phyloP scores from a whole-genome alignment of 1,140 invertebrate species.

The Nautilus pompilius region DNA sequence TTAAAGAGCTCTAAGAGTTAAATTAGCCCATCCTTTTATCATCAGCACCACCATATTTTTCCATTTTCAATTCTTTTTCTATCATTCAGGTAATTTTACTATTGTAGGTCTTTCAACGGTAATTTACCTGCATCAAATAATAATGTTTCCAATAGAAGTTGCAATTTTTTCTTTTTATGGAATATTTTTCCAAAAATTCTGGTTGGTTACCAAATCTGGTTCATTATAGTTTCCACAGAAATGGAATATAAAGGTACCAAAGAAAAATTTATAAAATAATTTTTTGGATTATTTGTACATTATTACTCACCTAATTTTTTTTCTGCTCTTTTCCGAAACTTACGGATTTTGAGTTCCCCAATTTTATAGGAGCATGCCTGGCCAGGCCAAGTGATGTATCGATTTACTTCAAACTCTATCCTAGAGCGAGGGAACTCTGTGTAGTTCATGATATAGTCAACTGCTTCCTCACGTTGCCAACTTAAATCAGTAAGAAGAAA shows the following conservation, averaged over 20 bases:
- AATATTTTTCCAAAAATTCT: no score
- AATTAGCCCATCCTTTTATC: no score
- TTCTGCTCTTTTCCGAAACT: slow-evolving; percentile 45
- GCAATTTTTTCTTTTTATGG: no score
- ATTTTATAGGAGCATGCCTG: slow-evolving; percentile 56
- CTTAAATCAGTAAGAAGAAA: no score
- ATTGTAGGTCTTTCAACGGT: no score
- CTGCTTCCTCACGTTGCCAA: slow-evolving; percentile 50
- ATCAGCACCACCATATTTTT: no score
- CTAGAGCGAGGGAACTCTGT: slow-evolving; percentile 33
- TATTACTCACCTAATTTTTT: slow-evolving; percentile 42
- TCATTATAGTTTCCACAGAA: not conserved
- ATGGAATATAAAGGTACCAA: not conserved
- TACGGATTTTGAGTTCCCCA: slow-evolving; percentile 55
- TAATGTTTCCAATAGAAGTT: no score
- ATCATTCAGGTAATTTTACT: no score
- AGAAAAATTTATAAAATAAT: not conserved
- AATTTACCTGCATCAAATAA: no score
- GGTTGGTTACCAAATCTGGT: not conserved
- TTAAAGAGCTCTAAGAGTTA: no score
- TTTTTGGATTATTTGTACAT: not conserved
- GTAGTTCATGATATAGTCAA: slow-evolving; percentile 48
- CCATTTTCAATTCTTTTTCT: no score
- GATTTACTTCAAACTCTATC: slow-evolving; percentile 47
- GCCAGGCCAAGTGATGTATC: slow-evolving; percentile 57